Evolutionary conservation across 1,140 invertebrate genomes (phyloP).

Genomic region (Adoxophyes honmai): DNA sequence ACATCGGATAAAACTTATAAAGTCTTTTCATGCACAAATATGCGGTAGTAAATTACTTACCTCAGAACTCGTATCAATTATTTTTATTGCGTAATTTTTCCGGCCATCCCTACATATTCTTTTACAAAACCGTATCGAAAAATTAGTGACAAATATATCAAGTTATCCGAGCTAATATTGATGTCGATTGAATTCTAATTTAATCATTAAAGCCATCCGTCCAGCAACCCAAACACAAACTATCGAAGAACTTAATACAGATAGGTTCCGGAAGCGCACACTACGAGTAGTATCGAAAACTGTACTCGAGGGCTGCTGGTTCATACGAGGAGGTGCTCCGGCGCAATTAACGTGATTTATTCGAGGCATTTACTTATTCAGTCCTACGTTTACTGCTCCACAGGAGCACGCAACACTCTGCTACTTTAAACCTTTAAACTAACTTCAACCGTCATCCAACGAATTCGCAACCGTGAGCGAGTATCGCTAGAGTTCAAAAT

Average conservation of each 20-base stretch:
- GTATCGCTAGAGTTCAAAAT: not conserved
- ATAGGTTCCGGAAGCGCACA: conserved; percentile 38
- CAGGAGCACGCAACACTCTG: conserved; percentile 58
- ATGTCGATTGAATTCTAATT: too few relatives aligned
- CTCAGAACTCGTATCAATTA: too few relatives aligned
- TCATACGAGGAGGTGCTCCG: conserved; percentile 69
- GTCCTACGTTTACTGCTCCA: conserved; percentile 59
- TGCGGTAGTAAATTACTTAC: too few relatives aligned
- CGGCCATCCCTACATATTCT: too few relatives aligned
- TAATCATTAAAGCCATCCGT: not conserved
- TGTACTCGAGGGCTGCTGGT: conserved; percentile 50
- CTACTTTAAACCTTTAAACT: conserved; percentile 33
- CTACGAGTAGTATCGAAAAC: conserved; percentile 53
- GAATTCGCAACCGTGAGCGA: conserved; percentile 28
- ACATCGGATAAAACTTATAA: too few relatives aligned
- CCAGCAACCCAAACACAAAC: not conserved
- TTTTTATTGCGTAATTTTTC: too few relatives aligned
- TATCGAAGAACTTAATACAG: conserved; percentile 22
- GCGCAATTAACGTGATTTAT: conserved; percentile 76
- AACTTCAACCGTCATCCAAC: conserved; percentile 28
- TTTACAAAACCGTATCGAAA: too few relatives aligned
- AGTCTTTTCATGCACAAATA: too few relatives aligned
- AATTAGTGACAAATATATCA: too few relatives aligned
- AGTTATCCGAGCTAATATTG: too few relatives aligned
- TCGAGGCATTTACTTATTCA: conserved; percentile 72